Percentiles rank a stretch among this genome's conserved stretches.
Evolutionary conservation across 2,113 vertebrate genomes (phyloP).

Genomic region (Dinomys branickii): DNA sequence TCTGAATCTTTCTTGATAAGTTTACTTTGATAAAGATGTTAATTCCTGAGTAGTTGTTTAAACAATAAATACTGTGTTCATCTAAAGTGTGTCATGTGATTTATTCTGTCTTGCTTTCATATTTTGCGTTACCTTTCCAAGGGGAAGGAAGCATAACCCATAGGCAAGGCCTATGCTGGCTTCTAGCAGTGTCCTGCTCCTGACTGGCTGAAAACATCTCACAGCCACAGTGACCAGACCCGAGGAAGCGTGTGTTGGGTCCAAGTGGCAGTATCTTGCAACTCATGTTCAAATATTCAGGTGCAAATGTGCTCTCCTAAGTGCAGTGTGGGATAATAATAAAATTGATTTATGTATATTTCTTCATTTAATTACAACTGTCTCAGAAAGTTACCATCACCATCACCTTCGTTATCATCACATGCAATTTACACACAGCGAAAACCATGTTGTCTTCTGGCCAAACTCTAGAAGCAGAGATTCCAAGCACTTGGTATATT

Average conservation of each 20-base stretch:
- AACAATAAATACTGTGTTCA: background rate
- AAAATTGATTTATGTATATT: background rate
- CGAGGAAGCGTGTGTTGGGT: fast-evolving
- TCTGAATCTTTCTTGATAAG: background rate
- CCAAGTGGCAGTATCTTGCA: background rate
- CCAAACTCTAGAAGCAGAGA: background rate
- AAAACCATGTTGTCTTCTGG: background rate
- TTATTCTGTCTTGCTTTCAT: background rate
- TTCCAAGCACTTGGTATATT: background rate
- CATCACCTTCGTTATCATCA: background rate
- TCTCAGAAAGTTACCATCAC: background rate
- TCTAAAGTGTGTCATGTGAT: background rate
- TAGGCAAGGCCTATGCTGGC: background rate
- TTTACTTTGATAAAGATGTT: constrained; percentile 1
- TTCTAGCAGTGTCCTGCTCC: background rate
- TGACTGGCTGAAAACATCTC: background rate
- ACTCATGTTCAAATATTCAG: background rate
- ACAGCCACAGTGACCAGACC: background rate
- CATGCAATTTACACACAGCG: background rate
- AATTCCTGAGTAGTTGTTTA: background rate
- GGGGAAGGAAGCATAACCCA: background rate
- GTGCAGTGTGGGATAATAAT: background rate
- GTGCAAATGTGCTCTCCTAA: fast-evolving
- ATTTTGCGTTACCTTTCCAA: background rate
- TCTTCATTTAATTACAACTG: background rate